phyloP scores from a whole-genome alignment of 2,797 vertebrate genomes.

The Tarsius wallacei region DNA sequence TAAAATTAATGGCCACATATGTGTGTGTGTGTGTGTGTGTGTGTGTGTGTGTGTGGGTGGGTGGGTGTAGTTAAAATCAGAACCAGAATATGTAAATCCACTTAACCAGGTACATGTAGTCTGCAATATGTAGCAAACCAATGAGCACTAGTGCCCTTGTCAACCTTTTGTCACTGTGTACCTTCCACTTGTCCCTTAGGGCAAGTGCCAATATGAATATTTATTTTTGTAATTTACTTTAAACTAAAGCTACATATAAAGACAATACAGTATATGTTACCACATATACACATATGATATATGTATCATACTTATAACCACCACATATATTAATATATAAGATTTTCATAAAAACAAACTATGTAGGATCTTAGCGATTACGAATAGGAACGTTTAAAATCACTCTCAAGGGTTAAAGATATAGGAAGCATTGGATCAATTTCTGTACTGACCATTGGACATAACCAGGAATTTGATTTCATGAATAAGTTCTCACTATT shows the following conservation, averaged over 20 bases:
- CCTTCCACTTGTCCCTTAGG: not conserved
- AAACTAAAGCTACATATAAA: not conserved
- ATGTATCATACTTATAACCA: not conserved
- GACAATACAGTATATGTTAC: not conserved
- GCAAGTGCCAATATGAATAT: not conserved
- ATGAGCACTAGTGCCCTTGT: no score
- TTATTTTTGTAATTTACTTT: slow-evolving; percentile 14
- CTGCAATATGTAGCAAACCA: not conserved
- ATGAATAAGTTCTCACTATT: slow-evolving; percentile 3
- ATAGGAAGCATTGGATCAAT: not conserved
- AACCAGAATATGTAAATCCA: not conserved
- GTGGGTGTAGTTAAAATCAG: not conserved
- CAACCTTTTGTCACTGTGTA: no score
- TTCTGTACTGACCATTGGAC: not conserved
- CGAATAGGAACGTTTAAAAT: not conserved
- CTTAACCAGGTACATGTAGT: not conserved
- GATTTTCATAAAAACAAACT: not conserved
- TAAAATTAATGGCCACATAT: not conserved
- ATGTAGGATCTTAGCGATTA: not conserved
- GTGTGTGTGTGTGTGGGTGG: no score
- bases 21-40: not conserved
- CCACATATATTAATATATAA: not conserved
- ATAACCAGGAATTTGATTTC: not conserved
- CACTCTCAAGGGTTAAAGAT: not conserved
- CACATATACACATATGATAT: not conserved